Evolutionary conservation across 2,797 vertebrate species (phyloP), one percentile per base, ranked within the genome.

Genomic region (Vireo griseus): DNA sequence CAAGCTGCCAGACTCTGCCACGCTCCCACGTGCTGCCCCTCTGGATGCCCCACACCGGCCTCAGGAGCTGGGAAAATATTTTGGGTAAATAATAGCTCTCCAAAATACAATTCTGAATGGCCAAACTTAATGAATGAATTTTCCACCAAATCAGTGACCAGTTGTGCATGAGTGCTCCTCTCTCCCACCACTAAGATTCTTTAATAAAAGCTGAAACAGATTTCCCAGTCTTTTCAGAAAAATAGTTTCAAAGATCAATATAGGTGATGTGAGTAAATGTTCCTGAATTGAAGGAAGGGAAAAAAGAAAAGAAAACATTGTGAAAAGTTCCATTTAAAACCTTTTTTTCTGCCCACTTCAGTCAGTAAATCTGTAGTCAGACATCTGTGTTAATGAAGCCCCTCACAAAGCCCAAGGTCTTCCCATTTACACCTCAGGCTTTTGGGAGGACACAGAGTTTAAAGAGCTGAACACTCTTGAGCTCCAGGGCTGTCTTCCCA

Each of bases 181-280:
- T 62, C 65, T 28, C n/a, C 45, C 19, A 59, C 29, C 42, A 48
- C 25, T 28, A 63, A 51, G 8, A 54, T 40, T 16, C 37, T 87
- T 28, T 9, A 52, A 52, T 26, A 78, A 59, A 65, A 78, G n/a
- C 31, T 75, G 45, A 78, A 89, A 68, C 1, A 81, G 19, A 44
- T n/a, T 81, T 78, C 25, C 31, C 42, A 55, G 33, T 47, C 40
- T 68, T 82, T 65, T 48, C 66, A 82, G 78, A 85, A 82, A 77
- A 81, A 66, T 1, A 67, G 24, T 31, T 91, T 72, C 18, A 57
- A 76, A 65, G 29, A 52, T 15, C 42, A 68, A 35, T 68, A 61
- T 0, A 73, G 6, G 13, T 28, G 16, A 15, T 69, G n/a, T 66
- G 33, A 86, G 25, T 52, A 86, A 84, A 62, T 1, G 2, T 47